Conservation (phyloP, 37 sponge, comb jelly and placozoan genomes). For the Beroe ovata region DNA sequence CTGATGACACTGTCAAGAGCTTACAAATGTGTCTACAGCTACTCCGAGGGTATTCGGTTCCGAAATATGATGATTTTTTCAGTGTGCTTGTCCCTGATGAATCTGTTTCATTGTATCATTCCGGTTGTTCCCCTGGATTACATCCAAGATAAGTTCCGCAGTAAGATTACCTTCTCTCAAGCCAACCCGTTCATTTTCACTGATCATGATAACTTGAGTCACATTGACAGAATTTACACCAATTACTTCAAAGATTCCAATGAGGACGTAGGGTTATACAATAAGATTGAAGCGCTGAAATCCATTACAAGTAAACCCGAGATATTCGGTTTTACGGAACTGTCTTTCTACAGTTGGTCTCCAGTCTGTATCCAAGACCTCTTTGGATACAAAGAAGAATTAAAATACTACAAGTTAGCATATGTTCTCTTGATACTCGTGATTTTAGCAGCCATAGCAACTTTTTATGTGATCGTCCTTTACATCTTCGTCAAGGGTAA, state of each 20-base stretch:
- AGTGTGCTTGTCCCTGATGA: neutral
- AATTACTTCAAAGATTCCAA: neutral
- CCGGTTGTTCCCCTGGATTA: neutral
- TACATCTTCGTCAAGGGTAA: neutral
- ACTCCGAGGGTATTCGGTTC: neutral
- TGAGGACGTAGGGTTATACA: neutral
- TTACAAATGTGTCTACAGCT: neutral
- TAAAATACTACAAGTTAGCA: neutral
- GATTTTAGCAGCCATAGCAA: neutral
- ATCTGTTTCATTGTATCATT: neutral
- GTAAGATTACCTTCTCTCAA: neutral
- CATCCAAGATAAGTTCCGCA: neutral
- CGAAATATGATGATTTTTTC: neutral
- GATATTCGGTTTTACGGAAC: neutral
- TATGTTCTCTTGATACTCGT: neutral
- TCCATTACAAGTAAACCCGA: neutral
- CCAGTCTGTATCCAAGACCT: neutral
- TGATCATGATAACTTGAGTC: neutral
- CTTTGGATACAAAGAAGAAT: neutral
- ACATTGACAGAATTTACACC: neutral
- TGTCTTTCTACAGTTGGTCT: conserved; percentile 12
- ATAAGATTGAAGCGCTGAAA: neutral
- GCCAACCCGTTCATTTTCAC: neutral
- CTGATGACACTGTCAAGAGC: neutral
- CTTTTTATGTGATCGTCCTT: neutral